Conservation (phyloP, 2,888 invertebrate genomes). For the Brenthis ino region DNA sequence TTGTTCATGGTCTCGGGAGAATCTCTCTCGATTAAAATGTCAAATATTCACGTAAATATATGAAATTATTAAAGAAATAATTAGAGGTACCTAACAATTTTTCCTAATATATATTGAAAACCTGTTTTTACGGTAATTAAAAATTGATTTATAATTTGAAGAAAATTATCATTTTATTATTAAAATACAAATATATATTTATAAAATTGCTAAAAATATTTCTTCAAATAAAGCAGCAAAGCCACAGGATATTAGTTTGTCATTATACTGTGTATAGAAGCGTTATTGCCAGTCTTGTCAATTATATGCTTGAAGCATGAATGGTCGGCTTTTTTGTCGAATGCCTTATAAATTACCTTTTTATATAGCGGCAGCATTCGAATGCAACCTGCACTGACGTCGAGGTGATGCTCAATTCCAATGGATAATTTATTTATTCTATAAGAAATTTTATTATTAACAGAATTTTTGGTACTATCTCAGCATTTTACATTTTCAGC, state of each 20-base stretch:
- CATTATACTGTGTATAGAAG: slow-evolving; percentile 17
- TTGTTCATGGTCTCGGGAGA: no score
- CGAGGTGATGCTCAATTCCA: neutral
- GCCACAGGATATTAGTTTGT: neutral
- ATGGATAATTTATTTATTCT: neutral
- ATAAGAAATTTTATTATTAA: neutral
- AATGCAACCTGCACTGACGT: slow-evolving; percentile 15
- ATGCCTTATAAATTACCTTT: slow-evolving; percentile 31
- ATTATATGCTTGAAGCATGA: slow-evolving; percentile 54
- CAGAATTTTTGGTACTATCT: no score
- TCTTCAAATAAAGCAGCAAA: neutral
- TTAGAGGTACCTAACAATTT: no score
- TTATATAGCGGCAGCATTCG: slow-evolving; percentile 19
- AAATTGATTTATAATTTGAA: no score
- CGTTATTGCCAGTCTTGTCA: slow-evolving; percentile 72
- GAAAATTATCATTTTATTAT: no score
- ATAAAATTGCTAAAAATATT: neutral
- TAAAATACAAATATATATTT: neutral
- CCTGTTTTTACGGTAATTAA: no score
- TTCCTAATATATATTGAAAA: no score
- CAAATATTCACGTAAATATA: no score
- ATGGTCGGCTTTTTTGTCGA: slow-evolving; percentile 34
- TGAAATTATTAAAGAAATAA: no score
- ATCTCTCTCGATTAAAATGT: no score
- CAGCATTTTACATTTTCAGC: no score